These are phyloP conservation scores for Saimiri boliviensis DNA, from an alignment of 2,113 vertebrate species.

Conservation along the genomic window DNA sequence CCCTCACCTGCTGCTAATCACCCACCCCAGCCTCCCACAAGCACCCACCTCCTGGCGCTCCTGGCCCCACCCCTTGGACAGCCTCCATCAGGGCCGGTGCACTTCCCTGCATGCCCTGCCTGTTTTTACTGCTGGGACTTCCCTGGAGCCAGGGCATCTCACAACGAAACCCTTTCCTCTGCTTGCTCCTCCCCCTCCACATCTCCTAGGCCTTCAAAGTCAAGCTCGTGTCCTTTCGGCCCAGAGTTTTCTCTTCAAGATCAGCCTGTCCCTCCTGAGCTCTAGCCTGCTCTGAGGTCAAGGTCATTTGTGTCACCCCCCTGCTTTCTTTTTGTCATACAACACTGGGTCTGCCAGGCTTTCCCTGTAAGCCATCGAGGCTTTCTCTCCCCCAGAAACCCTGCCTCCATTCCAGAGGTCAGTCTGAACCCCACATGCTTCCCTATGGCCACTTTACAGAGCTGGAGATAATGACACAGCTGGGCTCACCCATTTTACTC, in stretches of 20 bases:
- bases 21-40: fast-evolving
- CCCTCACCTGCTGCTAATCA: background rate
- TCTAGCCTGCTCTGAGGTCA: background rate
- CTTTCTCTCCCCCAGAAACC: background rate
- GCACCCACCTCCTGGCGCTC: background rate
- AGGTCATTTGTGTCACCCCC: background rate
- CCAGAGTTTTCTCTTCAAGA: background rate
- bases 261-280: background rate
- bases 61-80: background rate
- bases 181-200: background rate
- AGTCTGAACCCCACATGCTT: fast-evolving
- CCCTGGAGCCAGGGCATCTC: background rate
- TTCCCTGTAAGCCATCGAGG: background rate
- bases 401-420: background rate
- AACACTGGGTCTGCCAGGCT: fast-evolving
- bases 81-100: fast-evolving
- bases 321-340: background rate
- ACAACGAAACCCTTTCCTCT: background rate
- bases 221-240: background rate
- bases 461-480: background rate
- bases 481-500: background rate
- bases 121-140: background rate
- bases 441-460: background rate
- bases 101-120: background rate
- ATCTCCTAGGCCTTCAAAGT: background rate